Conservation (phyloP, 2,113 vertebrate species). For the Triplophysa tibetana region DNA sequence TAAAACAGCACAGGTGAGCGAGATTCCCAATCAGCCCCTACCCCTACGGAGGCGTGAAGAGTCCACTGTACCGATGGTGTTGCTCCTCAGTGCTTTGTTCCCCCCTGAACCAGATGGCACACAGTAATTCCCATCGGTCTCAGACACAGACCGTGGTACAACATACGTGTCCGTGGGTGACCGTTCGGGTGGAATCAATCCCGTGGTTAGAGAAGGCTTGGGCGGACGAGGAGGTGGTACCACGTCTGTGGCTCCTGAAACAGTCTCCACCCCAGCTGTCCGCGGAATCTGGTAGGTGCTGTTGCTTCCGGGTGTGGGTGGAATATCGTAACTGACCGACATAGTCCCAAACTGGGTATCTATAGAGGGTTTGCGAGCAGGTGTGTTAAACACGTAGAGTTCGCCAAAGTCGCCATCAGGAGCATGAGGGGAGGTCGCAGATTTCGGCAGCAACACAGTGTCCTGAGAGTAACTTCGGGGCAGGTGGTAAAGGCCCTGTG, state of each 20-base stretch:
- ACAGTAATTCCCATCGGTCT: constrained; percentile 88
- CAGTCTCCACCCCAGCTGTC: constrained; percentile 68
- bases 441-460: constrained; percentile 83
- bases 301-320: constrained; percentile 87
- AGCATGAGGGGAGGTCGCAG: constrained; percentile 70
- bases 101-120: constrained; percentile 79
- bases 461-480: constrained; percentile 95
- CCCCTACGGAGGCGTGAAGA: constrained; percentile 87
- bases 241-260: constrained; percentile 77
- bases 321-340: constrained; percentile 93
- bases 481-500: constrained; percentile 83
- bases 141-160: constrained; percentile 81
- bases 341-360: constrained; percentile 87
- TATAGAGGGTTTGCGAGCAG: constrained; percentile 76
- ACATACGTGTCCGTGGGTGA: constrained; percentile 86
- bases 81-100: constrained; percentile 82
- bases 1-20: neutral
- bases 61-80: constrained; percentile 90
- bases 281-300: constrained; percentile 90
- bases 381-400: constrained; percentile 85
- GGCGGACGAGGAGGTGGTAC: constrained; percentile 92
- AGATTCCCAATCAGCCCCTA: constrained; percentile 58
- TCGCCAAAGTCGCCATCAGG: constrained; percentile 80
- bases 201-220: constrained; percentile 80
- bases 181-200: constrained; percentile 78